Conservation (phyloP, 2,113 vertebrate genomes). For the Cheirogaleus medius region DNA sequence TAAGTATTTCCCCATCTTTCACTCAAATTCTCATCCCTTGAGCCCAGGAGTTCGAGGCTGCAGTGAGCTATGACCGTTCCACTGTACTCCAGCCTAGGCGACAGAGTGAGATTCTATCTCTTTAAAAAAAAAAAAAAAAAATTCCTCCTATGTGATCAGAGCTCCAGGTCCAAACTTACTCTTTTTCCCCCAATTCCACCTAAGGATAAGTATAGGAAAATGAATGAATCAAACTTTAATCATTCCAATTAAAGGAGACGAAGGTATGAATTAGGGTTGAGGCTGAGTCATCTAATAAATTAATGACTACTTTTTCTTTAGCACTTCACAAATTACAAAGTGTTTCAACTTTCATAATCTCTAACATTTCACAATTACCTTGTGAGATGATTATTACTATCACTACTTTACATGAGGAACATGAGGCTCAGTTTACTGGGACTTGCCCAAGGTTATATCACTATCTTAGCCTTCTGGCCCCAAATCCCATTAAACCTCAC, state of each 20-base stretch:
- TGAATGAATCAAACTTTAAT: constrained; percentile 27
- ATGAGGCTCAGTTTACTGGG: background rate
- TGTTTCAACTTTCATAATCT: background rate
- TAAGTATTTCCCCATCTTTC: constrained; percentile 7
- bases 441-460: background rate
- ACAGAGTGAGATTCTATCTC: no score
- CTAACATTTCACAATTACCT: background rate
- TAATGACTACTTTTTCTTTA: constrained; percentile 36
- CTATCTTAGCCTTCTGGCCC: background rate
- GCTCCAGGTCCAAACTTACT: background rate
- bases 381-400: background rate
- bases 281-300: background rate
- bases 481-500: background rate
- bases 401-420: background rate
- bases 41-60: no score
- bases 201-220: constrained; percentile 8
- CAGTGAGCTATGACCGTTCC: no score
- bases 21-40: background rate
- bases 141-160: background rate
- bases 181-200: background rate
- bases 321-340: background rate
- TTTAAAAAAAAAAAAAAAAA: background rate
- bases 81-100: no score
- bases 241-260: constrained; percentile 23
- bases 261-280: background rate